phyloP scores from a whole-genome alignment of 2,113 vertebrate genomes.

The Mustela lutreola region DNA sequence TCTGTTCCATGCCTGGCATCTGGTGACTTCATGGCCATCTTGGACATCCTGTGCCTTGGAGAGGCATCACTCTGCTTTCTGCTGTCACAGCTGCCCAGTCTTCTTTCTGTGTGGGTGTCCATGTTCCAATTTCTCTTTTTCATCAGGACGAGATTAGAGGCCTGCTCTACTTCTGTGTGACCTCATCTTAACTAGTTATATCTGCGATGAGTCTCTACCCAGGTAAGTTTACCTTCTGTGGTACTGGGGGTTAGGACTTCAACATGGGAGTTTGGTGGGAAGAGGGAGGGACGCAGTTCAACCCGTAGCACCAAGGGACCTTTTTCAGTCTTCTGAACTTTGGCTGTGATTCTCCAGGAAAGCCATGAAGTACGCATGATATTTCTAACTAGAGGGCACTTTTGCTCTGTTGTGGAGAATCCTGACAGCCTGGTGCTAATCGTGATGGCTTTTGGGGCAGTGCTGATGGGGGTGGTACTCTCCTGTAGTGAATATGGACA shows the following conservation, averaged over 20 bases:
- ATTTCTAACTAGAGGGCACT: not conserved
- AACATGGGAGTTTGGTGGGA: not conserved
- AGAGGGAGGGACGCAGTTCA: not conserved
- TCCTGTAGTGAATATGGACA: not conserved
- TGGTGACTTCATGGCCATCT: not conserved
- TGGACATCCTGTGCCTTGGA: not conserved
- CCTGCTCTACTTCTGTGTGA: not conserved
- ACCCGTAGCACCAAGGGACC: not conserved
- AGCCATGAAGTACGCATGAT: not conserved
- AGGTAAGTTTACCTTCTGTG: not conserved
- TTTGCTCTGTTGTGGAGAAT: not conserved
- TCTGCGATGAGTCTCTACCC: not conserved
- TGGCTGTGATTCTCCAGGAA: not conserved
- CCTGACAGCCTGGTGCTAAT: not conserved
- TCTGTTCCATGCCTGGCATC: not conserved
- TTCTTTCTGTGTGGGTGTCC: not conserved
- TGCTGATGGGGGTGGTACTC: not conserved
- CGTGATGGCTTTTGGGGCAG: not conserved
- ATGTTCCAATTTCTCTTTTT: not conserved
- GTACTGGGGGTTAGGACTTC: not conserved
- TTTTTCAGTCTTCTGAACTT: not conserved
- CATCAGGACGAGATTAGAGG: not conserved
- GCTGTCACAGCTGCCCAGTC: not conserved
- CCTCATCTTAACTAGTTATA: not conserved
- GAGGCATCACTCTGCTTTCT: not conserved